phyloP scores from a whole-genome alignment of 1,140 invertebrate species.

The Wiebesia pumilae region DNA sequence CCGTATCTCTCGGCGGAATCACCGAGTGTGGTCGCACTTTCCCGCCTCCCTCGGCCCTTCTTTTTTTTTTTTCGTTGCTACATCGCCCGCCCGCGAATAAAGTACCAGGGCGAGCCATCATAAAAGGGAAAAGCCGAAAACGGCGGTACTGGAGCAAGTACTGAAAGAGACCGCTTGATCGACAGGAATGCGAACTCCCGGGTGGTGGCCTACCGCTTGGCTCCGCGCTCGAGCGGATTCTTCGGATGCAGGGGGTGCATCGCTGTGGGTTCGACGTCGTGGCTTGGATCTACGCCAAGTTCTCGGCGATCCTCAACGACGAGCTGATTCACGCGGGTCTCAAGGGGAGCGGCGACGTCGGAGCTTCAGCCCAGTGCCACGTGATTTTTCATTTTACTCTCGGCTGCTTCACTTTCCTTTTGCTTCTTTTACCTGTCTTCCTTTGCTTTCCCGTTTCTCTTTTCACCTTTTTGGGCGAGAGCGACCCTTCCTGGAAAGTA shows the following conservation, averaged over 20 bases:
- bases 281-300: constrained; percentile 63
- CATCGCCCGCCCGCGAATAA: too few relatives aligned
- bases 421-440: not conserved
- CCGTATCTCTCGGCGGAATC: too few relatives aligned
- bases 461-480: not conserved
- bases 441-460: too few relatives aligned
- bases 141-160: not conserved
- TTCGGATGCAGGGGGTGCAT: constrained; percentile 66
- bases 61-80: too few relatives aligned
- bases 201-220: constrained; percentile 50
- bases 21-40: too few relatives aligned
- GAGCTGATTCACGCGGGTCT: constrained; percentile 62
- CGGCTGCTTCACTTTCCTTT: not conserved
- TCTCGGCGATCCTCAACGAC: constrained; percentile 60
- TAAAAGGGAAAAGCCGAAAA: not conserved
- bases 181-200: constrained; percentile 36
- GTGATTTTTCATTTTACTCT: constrained; percentile 7
- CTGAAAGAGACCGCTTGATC: not conserved
- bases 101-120: too few relatives aligned
- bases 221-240: constrained; percentile 68
- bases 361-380: too few relatives aligned
- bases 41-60: too few relatives aligned
- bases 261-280: constrained; percentile 61
- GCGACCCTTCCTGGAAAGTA: not conserved
- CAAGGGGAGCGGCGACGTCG: too few relatives aligned